Percentiles rank a stretch among this genome's conserved stretches.
Conservation (phyloP, 2,113 vertebrate genomes). For the Sphyrna mokarran region DNA sequence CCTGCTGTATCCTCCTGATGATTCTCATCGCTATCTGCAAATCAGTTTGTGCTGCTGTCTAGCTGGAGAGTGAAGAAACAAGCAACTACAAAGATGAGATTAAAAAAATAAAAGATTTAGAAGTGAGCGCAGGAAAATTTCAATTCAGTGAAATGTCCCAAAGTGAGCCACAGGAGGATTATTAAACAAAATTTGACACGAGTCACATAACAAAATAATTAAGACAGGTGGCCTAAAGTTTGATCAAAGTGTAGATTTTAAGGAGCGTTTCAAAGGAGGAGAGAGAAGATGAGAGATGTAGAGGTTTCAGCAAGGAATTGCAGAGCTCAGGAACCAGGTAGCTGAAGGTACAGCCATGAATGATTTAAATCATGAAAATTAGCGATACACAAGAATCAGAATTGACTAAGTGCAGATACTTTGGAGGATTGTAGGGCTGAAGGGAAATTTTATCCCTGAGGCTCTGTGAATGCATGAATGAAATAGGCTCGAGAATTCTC, state of each 20-base stretch:
- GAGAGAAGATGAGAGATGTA: neutral
- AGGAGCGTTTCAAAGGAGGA: neutral
- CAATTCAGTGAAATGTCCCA: neutral
- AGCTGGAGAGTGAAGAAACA: neutral
- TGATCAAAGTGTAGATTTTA: neutral
- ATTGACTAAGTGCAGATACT: neutral
- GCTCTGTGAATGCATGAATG: neutral
- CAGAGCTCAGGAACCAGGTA: neutral
- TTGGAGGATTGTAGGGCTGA: neutral
- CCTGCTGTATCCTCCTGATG: too few relatives aligned
- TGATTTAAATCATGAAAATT: neutral
- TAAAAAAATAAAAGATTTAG: neutral
- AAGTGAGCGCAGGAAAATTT: neutral
- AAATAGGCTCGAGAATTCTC: neutral
- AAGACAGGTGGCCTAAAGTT: neutral
- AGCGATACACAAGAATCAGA: neutral
- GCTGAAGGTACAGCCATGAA: neutral
- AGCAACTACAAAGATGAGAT: neutral
- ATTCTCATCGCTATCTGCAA: too few relatives aligned
- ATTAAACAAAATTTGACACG: neutral
- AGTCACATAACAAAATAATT: neutral
- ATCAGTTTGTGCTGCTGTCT: neutral
- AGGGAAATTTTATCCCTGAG: neutral
- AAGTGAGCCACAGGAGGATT: neutral
- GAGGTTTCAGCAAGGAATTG: neutral